Base-by-base conservation (phyloP, 35 echinoderm and acorn worm species). In the Amphiura filiformis region DNA sequence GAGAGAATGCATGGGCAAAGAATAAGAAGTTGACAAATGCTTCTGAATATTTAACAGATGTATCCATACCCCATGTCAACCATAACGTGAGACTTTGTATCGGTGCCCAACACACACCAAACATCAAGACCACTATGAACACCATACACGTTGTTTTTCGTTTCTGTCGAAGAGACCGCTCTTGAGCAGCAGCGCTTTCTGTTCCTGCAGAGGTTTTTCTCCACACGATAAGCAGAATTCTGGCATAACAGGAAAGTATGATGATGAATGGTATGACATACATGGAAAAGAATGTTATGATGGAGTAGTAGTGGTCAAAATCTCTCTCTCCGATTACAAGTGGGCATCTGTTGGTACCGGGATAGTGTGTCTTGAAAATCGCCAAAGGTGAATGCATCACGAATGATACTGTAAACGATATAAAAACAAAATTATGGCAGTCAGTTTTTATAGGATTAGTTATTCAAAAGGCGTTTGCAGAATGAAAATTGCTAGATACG, bases 61-160 rank as follows among this genome's bases (percentile, higher is more conserved):
- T n/a, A n/a, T n/a, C n/a, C n/a, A n/a, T 22, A 11, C 32, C 38
- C 31, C 77, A 56, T 34, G 23, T 83, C 11, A 39, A 14, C 57
- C 82, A 40, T 11, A 87, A 82, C 31, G 40, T 95, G 36, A 91
- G 61, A 31, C 41, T 87, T 37, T 99, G 96, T 40, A 93, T 61
- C 0, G 93, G 96, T 23, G 79, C 84, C 96, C 96, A 99, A 77
- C 96, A 95, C 15, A 94, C 39, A 31, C 93, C 96, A 78, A 99
- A 99, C 36, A 99, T 78, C 61, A 94, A 77, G 1, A 99, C 96
- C 0, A 99, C 93, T 39, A 99, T 99, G 20, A 95, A 87, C 15
- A 99, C 96, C 96, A 99, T 99, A 39, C 85, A 78, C 32, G 93
- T 94, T 36, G 93, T 94, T 86, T 95, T 99, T 84, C 87, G 94